Percentiles rank a stretch among this genome's conserved stretches.
Conservation (phyloP, 2,888 invertebrate species). For the Buathra laborator region DNA sequence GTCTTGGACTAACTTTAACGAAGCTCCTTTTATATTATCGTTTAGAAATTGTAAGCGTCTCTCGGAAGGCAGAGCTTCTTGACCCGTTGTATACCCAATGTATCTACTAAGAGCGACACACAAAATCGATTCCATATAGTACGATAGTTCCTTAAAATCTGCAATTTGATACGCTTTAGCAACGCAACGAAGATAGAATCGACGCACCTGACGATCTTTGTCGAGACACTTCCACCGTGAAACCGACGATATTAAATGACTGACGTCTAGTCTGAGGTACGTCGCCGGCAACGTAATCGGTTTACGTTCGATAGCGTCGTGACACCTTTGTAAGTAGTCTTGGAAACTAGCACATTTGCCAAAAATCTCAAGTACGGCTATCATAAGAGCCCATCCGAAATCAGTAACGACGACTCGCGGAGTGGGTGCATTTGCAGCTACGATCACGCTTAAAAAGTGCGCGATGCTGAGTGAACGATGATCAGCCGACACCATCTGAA, state of each 20-base stretch:
- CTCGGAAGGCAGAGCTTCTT: conserved; percentile 26
- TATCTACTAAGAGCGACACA: conserved; percentile 31
- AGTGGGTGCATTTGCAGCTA: conserved; percentile 21
- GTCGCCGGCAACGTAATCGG: conserved; percentile 23
- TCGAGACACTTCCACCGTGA: conserved; percentile 1
- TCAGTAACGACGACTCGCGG: conserved; percentile 55
- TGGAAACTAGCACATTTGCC: conserved; percentile 37
- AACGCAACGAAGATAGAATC: conserved; percentile 33
- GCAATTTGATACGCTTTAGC: conserved; percentile 46
- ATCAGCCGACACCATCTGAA: conserved; percentile 63
- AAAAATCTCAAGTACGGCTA: conserved; percentile 51
- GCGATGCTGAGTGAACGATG: conserved; percentile 42
- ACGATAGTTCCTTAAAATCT: conserved; percentile 8
- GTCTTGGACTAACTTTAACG: background rate
- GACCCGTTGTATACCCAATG: too few species aligned
- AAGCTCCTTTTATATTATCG: conserved; percentile 32
- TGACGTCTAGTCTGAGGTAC: conserved; percentile 45
- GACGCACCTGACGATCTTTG: conserved; percentile 16
- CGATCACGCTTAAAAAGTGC: conserved; percentile 44
- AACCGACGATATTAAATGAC: conserved; percentile 4
- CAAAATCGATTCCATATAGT: conserved; percentile 40
- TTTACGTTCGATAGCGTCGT: conserved; percentile 5
- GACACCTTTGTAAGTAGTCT: conserved; percentile 50
- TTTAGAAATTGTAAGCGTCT: conserved; percentile 36
- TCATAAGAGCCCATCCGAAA: conserved; percentile 54